A percentile compares a stretch with the other conserved stretches of the same genome.
Evolutionary conservation across 2,113 vertebrate genomes (phyloP).

Genomic region (Actenoides lindsayi): DNA sequence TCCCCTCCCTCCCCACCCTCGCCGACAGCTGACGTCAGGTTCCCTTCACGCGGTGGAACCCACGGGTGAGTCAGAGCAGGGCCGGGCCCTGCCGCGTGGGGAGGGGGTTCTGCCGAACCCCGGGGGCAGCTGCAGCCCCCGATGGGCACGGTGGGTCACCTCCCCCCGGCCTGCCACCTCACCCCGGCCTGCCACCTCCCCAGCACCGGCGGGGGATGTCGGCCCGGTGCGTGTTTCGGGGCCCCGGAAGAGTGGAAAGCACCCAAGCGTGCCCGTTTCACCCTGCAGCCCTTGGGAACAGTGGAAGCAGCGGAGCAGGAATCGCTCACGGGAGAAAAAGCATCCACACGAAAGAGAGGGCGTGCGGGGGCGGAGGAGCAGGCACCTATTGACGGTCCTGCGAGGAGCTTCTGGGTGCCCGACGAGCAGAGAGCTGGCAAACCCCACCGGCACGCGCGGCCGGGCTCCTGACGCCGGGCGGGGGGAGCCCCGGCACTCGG

Average conservation of each 20-base stretch:
- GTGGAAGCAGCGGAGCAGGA: background rate
- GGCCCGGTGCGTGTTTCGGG: background rate
- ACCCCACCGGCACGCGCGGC: background rate
- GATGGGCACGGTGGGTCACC: background rate
- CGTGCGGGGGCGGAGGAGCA: background rate
- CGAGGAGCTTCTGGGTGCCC: background rate
- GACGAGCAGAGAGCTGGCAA: accelerated
- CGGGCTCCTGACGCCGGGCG: no score
- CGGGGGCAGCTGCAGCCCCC: background rate
- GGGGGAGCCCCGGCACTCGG: no score
- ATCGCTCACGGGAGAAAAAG: background rate
- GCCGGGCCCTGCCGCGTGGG: background rate
- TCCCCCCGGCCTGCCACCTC: no score
- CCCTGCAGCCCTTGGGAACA: background rate
- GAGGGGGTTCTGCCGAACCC: background rate
- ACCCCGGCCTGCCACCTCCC: background rate
- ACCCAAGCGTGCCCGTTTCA: background rate
- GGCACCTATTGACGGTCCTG: background rate
- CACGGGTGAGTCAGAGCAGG: background rate
- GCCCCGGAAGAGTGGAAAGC: background rate
- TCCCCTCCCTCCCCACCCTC: background rate
- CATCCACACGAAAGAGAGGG: background rate
- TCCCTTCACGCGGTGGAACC: background rate
- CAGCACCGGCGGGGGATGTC: background rate
- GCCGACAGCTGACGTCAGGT: background rate